phyloP scores from a whole-genome alignment of 2,888 invertebrate genomes.

The Oligia strigilis region DNA sequence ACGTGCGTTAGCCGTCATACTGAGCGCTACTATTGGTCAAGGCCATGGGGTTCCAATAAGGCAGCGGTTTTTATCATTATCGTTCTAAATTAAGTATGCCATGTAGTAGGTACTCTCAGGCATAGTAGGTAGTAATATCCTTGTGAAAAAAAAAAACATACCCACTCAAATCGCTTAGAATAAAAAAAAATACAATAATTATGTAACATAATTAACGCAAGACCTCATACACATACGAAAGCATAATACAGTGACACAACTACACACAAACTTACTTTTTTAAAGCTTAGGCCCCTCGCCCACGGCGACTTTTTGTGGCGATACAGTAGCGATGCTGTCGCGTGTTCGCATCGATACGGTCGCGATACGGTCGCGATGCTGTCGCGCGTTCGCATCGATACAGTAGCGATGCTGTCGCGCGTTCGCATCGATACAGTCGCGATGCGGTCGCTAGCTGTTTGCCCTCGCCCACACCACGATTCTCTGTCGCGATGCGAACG shows the following conservation, averaged over 20 bases:
- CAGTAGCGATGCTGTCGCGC: too few relatives aligned
- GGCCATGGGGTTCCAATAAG: constrained; percentile 46
- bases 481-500: too few relatives aligned
- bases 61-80: constrained; percentile 47
- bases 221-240: not conserved
- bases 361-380: too few relatives aligned
- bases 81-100: constrained; percentile 12
- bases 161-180: not conserved
- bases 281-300: too few relatives aligned
- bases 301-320: too few relatives aligned
- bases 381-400: too few relatives aligned
- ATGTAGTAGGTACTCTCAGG: not conserved
- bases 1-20: constrained; percentile 21
- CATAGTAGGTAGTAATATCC: not conserved
- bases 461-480: too few relatives aligned
- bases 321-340: too few relatives aligned
- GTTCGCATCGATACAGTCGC: too few relatives aligned
- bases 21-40: constrained; percentile 43
- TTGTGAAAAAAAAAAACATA: not conserved
- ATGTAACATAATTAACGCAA: not conserved
- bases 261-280: not conserved
- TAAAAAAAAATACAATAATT: not conserved
- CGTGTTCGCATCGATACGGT: too few relatives aligned
- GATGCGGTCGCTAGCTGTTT: too few relatives aligned
- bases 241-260: not conserved